Evolutionary conservation across 1,140 invertebrate genomes (phyloP).

Genomic region (Eulimnadia texana): DNA sequence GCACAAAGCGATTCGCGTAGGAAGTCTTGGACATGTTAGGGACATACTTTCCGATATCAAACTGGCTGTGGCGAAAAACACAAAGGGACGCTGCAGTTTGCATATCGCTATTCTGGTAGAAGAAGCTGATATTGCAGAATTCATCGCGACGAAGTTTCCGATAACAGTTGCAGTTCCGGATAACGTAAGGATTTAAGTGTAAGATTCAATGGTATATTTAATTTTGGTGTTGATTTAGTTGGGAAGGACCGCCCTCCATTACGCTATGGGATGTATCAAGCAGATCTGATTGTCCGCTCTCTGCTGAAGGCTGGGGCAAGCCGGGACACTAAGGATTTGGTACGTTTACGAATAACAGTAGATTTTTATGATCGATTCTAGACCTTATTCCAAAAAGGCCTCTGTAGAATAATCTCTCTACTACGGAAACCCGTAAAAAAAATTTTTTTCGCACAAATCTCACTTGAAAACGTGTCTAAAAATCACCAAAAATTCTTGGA

Average conservation of each 20-base stretch:
- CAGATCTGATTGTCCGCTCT: conserved; percentile 60
- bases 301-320: conserved; percentile 67
- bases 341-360: conserved; percentile 27
- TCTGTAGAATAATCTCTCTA: no score
- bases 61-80: conserved; percentile 58
- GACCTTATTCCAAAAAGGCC: no score
- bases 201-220: conserved; percentile 9
- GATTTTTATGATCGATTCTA: neutral
- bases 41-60: conserved; percentile 39
- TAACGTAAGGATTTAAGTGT: conserved; percentile 50
- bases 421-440: no score
- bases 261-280: conserved; percentile 76
- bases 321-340: conserved; percentile 63
- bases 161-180: conserved; percentile 59
- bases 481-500: no score
- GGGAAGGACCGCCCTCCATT: conserved; percentile 69
- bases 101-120: conserved; percentile 70
- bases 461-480: no score
- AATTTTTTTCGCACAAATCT: no score
- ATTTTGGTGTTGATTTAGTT: conserved; percentile 39
- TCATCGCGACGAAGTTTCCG: conserved; percentile 52
- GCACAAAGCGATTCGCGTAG: conserved; percentile 53
- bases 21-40: conserved; percentile 42
- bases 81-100: conserved; percentile 44
- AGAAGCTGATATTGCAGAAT: conserved; percentile 56